phyloP scores from a whole-genome alignment of 1,140 invertebrate species.

The Nasonia longicornis region DNA sequence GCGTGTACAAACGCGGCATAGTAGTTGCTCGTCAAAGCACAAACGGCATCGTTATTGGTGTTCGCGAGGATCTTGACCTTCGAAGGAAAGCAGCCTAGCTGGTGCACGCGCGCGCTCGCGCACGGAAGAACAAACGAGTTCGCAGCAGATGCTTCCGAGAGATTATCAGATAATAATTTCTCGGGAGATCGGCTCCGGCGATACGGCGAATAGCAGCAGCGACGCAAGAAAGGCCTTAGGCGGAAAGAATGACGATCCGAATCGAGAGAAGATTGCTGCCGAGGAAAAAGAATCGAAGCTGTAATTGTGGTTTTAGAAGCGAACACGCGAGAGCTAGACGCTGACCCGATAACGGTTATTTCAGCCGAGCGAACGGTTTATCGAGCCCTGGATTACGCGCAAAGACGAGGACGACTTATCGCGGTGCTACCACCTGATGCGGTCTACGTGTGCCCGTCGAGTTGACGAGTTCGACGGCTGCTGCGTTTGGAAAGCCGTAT shows the following conservation, averaged over 20 bases:
- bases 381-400: slow-evolving; percentile 39
- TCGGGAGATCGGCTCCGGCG: slow-evolving; percentile 43
- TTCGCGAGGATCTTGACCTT: slow-evolving; percentile 31
- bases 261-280: not conserved
- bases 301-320: slow-evolving; percentile 42
- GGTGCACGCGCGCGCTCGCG: too few relatives aligned
- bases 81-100: not conserved
- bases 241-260: slow-evolving; percentile 22
- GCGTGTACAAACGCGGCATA: too few relatives aligned
- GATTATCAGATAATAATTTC: slow-evolving; percentile 59
- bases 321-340: slow-evolving; percentile 46
- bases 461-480: not conserved
- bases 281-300: not conserved
- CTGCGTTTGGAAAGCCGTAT: too few relatives aligned
- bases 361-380: slow-evolving; percentile 56
- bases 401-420: not conserved
- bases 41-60: too few relatives aligned
- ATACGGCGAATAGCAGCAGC: slow-evolving; percentile 11
- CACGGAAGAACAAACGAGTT: slow-evolving; percentile 8
- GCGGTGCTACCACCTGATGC: not conserved
- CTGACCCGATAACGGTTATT: slow-evolving; percentile 59
- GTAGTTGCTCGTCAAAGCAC: too few relatives aligned
- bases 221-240: not conserved
- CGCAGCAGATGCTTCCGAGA: slow-evolving; percentile 14
- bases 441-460: not conserved